A percentile compares a stretch with the other conserved stretches of the same genome.
phyloP scores from a whole-genome alignment of 2,113 vertebrate species.

The Oncorhynchus tshawytscha region DNA sequence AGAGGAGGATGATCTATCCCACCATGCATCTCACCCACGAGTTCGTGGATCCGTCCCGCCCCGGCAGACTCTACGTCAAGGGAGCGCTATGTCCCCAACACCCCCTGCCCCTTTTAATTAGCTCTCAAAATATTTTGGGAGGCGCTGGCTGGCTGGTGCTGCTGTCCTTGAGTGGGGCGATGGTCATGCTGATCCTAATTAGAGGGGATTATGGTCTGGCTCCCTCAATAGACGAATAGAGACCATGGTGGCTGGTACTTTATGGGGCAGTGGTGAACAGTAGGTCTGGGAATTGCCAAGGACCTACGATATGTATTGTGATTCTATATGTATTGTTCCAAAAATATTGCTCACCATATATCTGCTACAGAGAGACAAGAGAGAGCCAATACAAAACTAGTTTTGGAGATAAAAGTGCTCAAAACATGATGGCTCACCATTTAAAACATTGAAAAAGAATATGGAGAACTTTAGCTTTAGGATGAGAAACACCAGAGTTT shows the following conservation, averaged over 20 bases:
- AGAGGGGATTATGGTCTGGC: too few species aligned
- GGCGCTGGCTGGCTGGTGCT: not conserved
- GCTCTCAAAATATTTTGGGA: constrained; percentile 12
- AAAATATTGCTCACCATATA: too few species aligned
- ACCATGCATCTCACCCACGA: not conserved
- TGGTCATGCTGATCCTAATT: constrained; percentile 15
- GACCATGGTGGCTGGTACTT: not conserved
- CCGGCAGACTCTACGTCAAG: constrained; percentile 3
- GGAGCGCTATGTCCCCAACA: not conserved
- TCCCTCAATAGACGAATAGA: not conserved
- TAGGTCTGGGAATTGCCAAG: not conserved
- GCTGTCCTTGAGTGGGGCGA: not conserved
- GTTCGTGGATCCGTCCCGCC: not conserved
- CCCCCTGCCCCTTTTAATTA: constrained; percentile 4
- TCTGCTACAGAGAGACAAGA: too few species aligned
- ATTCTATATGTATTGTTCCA: too few species aligned
- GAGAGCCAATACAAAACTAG: too few species aligned
- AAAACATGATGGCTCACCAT: too few species aligned
- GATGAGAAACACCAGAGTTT: too few species aligned
- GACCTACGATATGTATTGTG: too few species aligned
- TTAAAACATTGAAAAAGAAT: too few species aligned
- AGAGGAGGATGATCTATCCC: constrained; percentile 29
- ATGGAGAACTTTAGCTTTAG: too few species aligned
- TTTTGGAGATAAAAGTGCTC: too few species aligned
- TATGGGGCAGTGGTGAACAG: not conserved